These are phyloP conservation scores for Listronotus bonariensis DNA, from an alignment of 1,140 invertebrate species.

Conservation along the genomic window DNA sequence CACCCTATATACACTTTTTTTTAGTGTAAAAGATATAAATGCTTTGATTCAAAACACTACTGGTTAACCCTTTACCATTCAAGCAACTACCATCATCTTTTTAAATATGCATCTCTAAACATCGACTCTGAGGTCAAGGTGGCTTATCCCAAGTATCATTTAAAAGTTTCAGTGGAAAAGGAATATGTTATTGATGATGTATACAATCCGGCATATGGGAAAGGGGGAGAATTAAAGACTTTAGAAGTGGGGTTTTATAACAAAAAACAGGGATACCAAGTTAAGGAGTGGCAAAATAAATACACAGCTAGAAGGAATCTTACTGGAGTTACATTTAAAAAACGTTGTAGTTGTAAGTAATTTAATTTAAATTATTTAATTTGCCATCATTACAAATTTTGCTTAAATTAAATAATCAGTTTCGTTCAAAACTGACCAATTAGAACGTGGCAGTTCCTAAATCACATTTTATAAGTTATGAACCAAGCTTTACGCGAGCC, in stretches of 20 bases:
- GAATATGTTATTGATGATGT: constrained; percentile 38
- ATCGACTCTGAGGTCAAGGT: constrained; percentile 43
- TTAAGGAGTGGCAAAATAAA: constrained; percentile 53
- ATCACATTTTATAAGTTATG: no score
- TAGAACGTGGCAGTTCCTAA: no score
- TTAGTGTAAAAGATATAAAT: constrained; percentile 37
- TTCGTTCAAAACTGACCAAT: no score
- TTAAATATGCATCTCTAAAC: constrained; percentile 37
- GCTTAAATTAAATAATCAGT: no score
- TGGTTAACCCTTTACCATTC: constrained; percentile 38
- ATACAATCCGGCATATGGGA: constrained; percentile 58
- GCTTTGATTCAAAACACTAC: constrained; percentile 41
- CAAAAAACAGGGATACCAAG: constrained; percentile 47
- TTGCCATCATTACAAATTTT: no score
- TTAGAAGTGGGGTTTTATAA: constrained; percentile 58
- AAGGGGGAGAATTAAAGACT: constrained; percentile 59
- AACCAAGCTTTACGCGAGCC: no score
- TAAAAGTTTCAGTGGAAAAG: constrained; percentile 5
- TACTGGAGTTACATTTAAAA: constrained; percentile 58
- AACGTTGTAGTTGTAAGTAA: constrained; percentile 58
- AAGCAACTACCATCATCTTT: constrained; percentile 27
- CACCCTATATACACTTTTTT: no score
- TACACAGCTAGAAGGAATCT: constrained; percentile 59
- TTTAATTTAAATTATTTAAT: no score
- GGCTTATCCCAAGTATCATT: constrained; percentile 12